These are phyloP conservation scores for Scopus umbretta DNA, from an alignment of 2,113 vertebrate genomes.

Conservation along the genomic window DNA sequence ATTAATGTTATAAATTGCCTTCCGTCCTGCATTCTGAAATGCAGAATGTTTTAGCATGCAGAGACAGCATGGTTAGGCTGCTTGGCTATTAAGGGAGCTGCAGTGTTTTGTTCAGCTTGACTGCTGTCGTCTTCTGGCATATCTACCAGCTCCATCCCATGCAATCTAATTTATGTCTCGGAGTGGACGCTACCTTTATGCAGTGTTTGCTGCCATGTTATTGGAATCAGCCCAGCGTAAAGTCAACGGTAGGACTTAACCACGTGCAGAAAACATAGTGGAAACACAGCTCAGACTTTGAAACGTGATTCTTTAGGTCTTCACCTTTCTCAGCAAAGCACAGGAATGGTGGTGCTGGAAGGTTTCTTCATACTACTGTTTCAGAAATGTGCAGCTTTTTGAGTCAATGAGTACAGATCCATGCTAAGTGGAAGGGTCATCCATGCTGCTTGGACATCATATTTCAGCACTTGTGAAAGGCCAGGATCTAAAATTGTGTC, in stretches of 20 bases:
- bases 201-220: background rate
- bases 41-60: background rate
- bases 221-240: background rate
- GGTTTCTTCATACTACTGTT: background rate
- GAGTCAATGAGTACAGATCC: background rate
- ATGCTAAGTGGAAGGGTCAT: background rate
- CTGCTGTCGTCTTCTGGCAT: background rate
- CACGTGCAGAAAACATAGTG: background rate
- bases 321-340: background rate
- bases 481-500: background rate
- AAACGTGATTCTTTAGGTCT: background rate
- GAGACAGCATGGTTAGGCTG: background rate
- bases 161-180: background rate
- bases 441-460: fast-evolving
- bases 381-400: background rate
- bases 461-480: background rate
- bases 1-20: background rate
- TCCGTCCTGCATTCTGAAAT: background rate
- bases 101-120: background rate
- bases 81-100: background rate
- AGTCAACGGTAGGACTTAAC: background rate
- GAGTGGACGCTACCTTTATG: background rate
- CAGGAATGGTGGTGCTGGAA: background rate
- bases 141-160: background rate
- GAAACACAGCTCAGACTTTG: background rate